Evolutionary conservation across 2,113 vertebrate genomes (phyloP).

Genomic region (Catharus bicknelli): DNA sequence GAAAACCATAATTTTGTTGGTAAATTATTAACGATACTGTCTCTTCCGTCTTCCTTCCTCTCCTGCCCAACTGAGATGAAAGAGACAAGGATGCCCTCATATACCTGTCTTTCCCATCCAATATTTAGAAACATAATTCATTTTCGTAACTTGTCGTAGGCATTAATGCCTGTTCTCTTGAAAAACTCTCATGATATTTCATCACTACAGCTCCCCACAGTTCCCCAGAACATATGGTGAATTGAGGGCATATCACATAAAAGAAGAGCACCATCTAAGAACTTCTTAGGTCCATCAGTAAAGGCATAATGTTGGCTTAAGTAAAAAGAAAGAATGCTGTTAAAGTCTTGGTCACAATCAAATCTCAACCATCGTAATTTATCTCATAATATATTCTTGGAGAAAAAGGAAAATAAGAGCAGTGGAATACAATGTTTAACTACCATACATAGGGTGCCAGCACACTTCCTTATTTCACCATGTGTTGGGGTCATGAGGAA

Average conservation of each 20-base stretch:
- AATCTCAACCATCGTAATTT: background rate
- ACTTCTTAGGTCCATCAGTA: background rate
- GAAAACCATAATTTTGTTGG: background rate
- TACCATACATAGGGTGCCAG: background rate
- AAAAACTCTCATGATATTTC: background rate
- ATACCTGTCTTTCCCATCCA: rapidly evolving
- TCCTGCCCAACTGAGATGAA: background rate
- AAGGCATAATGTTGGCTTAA: background rate
- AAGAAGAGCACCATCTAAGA: background rate
- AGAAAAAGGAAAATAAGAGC: background rate
- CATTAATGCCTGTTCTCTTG: background rate
- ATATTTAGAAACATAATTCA: background rate
- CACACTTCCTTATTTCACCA: background rate
- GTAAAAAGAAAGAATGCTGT: background rate
- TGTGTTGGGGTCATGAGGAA: background rate
- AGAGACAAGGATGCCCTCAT: background rate
- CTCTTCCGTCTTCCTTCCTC: background rate
- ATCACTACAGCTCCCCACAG: background rate
- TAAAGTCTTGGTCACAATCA: background rate
- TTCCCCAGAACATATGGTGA: background rate
- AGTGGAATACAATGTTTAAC: background rate
- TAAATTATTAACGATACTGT: background rate
- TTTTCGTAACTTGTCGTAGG: background rate
- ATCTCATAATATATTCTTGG: background rate
- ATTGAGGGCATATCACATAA: rapidly evolving